Percentiles rank a stretch among this genome's conserved stretches.
Evolutionary conservation across 2,113 vertebrate species (phyloP).

Genomic region (Protobothrops flavoviridis): DNA sequence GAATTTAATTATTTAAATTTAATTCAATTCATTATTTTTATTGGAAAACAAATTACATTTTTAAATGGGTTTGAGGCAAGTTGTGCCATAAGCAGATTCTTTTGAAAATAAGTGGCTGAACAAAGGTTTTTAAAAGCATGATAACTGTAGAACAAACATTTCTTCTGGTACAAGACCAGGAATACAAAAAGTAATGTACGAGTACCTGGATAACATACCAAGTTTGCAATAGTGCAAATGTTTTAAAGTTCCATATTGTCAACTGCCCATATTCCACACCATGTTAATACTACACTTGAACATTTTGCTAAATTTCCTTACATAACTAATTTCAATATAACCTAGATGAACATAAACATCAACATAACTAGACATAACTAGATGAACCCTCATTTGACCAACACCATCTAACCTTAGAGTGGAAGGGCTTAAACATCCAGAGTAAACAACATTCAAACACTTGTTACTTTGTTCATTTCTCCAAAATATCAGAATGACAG

Average conservation of each 20-base stretch:
- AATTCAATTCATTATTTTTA: conserved; percentile 91
- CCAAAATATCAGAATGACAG: conserved; percentile 89
- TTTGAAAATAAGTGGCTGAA: conserved; percentile 79
- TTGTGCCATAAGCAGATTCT: conserved; percentile 87
- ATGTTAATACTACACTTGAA: conserved; percentile 91
- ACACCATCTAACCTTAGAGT: conserved; percentile 84
- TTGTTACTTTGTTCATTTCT: conserved; percentile 88
- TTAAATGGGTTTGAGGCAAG: conserved; percentile 99
- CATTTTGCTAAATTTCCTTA: conserved; percentile 88
- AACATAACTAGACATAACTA: conserved; percentile 51
- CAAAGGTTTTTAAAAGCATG: conserved; percentile 92
- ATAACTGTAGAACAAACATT: conserved; percentile 86
- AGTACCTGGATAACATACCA: conserved; percentile 99
- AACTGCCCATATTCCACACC: conserved; percentile 91
- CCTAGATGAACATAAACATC: conserved; percentile 78
- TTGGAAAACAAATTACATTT: conserved; percentile 99
- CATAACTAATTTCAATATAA: conserved; percentile 86
- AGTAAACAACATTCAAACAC: conserved; percentile 91
- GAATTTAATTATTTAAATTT: neutral
- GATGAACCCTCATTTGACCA: conserved; percentile 85
- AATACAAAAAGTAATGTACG: conserved; percentile 97
- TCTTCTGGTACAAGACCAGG: conserved; percentile 78
- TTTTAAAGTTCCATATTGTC: conserved; percentile 85
- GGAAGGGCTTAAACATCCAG: conserved; percentile 86
- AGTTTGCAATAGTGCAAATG: conserved; percentile 99